Conservation (phyloP, 2,113 vertebrate genomes). For the Apus apus region DNA sequence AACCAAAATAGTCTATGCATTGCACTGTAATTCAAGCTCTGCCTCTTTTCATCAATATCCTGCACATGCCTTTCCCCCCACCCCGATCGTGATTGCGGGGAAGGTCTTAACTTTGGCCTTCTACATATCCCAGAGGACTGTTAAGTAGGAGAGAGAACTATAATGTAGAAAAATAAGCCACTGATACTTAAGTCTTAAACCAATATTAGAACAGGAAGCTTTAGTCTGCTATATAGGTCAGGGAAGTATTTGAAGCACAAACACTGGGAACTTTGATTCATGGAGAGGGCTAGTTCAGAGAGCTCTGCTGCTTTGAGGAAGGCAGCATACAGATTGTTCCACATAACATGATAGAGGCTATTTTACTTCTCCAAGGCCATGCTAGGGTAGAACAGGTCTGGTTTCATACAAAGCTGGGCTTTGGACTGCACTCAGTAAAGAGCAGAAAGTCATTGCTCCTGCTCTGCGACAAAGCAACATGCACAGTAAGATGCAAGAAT, state of each 20-base stretch:
- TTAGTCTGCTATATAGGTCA: neutral
- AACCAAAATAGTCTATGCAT: neutral
- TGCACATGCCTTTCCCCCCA: neutral
- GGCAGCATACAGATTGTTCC: neutral
- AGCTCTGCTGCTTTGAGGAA: neutral
- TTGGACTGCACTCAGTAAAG: neutral
- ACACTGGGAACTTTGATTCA: neutral
- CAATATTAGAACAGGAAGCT: slow-evolving; percentile 47
- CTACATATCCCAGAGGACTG: neutral
- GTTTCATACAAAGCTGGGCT: neutral
- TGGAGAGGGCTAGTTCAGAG: neutral
- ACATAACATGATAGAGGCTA: no score
- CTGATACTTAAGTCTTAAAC: slow-evolving; percentile 20
- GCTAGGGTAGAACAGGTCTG: neutral
- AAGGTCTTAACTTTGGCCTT: neutral
- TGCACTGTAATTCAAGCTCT: neutral
- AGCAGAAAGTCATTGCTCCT: neutral
- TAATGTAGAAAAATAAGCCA: slow-evolving; percentile 3
- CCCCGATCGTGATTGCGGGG: neutral
- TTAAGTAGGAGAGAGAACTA: neutral
- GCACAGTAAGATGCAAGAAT: neutral
- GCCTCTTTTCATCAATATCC: neutral
- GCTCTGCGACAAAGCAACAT: neutral
- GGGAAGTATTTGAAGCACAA: slow-evolving; percentile 2
- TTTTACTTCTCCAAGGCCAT: neutral